phyloP scores from a whole-genome alignment of 1,140 invertebrate genomes.

The Drosophila pandora region DNA sequence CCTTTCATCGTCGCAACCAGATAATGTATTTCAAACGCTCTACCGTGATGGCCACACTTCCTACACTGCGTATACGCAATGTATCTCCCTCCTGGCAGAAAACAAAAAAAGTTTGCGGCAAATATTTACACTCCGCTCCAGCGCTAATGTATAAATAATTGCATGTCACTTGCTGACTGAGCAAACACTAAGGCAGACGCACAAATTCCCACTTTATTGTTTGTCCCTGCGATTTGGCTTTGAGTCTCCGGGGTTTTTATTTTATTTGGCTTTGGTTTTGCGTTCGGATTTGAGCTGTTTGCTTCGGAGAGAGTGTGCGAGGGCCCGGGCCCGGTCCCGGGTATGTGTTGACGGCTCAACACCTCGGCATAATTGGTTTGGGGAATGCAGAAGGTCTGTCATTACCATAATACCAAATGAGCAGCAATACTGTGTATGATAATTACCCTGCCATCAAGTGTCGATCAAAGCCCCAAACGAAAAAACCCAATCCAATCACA shows the following conservation, averaged over 20 bases:
- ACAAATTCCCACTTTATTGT: constrained; percentile 31
- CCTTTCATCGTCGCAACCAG: constrained; percentile 15
- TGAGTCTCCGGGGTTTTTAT: constrained; percentile 8
- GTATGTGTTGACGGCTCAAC: constrained; percentile 52
- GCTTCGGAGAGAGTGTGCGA: constrained; percentile 8
- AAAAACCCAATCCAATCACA: constrained; percentile 11
- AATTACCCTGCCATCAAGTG: constrained; percentile 36
- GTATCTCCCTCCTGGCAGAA: constrained; percentile 7
- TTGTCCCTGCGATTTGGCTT: constrained; percentile 40
- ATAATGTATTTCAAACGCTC: constrained; percentile 43
- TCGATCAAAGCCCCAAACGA: neutral
- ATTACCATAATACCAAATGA: constrained; percentile 57
- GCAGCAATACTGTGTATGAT: neutral
- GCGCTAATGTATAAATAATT: constrained; percentile 75
- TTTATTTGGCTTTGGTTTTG: constrained; percentile 20
- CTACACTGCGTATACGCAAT: constrained; percentile 51
- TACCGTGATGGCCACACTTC: constrained; percentile 4
- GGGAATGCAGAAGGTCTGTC: constrained; percentile 26
- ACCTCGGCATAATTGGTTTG: constrained; percentile 41
- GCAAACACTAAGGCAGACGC: constrained; percentile 53
- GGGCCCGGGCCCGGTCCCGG: neutral
- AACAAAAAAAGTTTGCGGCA: constrained; percentile 39
- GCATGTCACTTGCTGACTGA: constrained; percentile 65
- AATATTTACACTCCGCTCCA: constrained; percentile 56
- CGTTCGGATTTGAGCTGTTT: neutral